phyloP scores from a whole-genome alignment of 2,113 vertebrate species.

The Paratilapia polleni region DNA sequence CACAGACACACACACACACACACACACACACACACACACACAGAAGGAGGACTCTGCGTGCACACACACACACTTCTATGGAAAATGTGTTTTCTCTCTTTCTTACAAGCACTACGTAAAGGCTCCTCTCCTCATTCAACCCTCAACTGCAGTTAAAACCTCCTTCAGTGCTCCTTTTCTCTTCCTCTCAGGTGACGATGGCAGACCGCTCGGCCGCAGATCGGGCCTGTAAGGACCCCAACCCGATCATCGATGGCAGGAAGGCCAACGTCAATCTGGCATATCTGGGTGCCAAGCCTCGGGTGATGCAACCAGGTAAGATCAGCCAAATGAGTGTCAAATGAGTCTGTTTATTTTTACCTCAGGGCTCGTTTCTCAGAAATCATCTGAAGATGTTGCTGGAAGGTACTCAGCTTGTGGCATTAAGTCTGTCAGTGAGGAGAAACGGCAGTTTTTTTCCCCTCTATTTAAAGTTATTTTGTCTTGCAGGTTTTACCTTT shows the following conservation, averaged over 20 bases:
- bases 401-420: background rate
- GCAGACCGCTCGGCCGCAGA: slow-evolving; percentile 94
- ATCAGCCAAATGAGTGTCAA: background rate
- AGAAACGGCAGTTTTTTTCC: background rate
- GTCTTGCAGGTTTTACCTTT: slow-evolving; percentile 92
- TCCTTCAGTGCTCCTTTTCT: background rate
- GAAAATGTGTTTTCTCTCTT: background rate
- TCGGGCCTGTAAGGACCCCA: slow-evolving; percentile 97
- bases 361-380: slow-evolving; percentile 5
- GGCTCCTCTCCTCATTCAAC: background rate
- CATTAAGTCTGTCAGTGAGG: background rate
- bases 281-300: slow-evolving; percentile 96
- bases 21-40: background rate
- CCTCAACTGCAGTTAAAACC: background rate
- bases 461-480: background rate
- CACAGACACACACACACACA: background rate
- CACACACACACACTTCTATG: background rate
- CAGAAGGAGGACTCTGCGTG: no score
- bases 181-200: slow-evolving; percentile 91
- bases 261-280: slow-evolving; percentile 99
- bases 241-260: slow-evolving; percentile 98
- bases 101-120: background rate
- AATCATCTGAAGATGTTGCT: background rate
- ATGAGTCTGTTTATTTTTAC: background rate
- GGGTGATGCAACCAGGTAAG: slow-evolving; percentile 98